Percentiles rank a stretch among this genome's conserved stretches.
Evolutionary conservation across 2,113 vertebrate species (phyloP).

Genomic region (Galemys pyrenaicus): DNA sequence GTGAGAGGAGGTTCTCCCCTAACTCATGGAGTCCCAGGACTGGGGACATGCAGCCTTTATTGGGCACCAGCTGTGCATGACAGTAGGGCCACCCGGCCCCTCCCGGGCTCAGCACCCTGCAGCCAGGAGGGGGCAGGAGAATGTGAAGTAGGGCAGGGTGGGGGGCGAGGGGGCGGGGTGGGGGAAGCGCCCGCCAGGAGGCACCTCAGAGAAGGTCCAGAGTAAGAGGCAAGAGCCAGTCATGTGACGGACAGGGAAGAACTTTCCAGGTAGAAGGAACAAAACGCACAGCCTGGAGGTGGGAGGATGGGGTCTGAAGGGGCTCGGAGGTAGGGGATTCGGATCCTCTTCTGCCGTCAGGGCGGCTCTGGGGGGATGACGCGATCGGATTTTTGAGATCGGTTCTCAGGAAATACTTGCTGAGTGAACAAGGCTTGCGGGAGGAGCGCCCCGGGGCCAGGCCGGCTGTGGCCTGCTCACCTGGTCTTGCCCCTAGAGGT

Average conservation of each 20-base stretch:
- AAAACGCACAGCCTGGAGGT: neutral
- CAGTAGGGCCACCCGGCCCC: no score
- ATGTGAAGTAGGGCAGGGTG: no score
- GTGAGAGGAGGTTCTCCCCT: neutral
- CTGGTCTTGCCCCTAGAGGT: neutral
- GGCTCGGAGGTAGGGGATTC: neutral
- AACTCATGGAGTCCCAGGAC: neutral
- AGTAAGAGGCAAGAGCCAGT: neutral
- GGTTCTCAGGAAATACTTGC: conserved; percentile 37
- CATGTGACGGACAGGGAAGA: neutral
- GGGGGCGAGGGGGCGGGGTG: neutral
- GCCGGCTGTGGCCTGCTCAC: neutral
- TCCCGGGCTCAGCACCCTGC: no score
- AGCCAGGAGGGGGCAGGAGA: no score
- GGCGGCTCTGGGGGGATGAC: neutral
- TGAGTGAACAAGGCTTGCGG: neutral
- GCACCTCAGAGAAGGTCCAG: neutral
- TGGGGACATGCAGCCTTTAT: neutral
- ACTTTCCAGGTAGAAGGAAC: neutral
- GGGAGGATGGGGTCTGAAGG: neutral
- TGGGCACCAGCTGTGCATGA: neutral
- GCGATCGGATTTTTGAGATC: neutral
- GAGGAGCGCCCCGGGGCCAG: no score
- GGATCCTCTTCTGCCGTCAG: neutral
- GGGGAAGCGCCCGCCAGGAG: neutral